A percentile compares a stretch with the other conserved stretches of the same genome.
Conservation (phyloP, 2,888 invertebrate species). For the Oligia fasciuncula region DNA sequence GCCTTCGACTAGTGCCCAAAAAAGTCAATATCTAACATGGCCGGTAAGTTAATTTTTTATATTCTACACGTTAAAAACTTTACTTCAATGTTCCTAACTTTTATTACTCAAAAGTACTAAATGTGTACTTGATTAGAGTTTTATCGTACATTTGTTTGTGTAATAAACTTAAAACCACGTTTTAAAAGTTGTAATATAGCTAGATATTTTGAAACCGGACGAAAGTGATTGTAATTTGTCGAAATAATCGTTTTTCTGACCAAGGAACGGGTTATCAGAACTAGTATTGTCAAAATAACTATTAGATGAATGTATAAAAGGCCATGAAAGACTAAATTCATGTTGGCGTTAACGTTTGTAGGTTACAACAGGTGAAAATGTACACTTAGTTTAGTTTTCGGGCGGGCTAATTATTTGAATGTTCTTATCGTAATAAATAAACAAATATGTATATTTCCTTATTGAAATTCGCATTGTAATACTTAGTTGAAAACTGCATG, state of each 20-base stretch:
- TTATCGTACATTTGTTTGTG: constrained; percentile 11
- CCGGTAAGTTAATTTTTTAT: constrained; percentile 74
- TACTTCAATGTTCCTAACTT: background rate
- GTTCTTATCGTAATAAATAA: constrained; percentile 18
- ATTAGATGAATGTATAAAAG: background rate
- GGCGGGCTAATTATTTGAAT: background rate
- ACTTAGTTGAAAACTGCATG: background rate
- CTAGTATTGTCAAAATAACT: background rate
- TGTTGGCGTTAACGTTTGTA: background rate
- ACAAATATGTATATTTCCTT: constrained; percentile 28
- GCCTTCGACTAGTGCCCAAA: constrained; percentile 39
- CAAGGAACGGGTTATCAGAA: background rate
- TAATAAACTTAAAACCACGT: background rate
- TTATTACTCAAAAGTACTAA: background rate
- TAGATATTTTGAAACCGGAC: background rate
- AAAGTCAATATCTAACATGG: constrained; percentile 70
- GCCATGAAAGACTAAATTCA: background rate
- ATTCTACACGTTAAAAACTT: background rate
- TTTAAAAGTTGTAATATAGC: background rate
- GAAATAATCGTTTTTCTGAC: background rate
- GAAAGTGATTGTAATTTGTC: background rate
- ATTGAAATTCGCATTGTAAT: constrained; percentile 17
- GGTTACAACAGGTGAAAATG: background rate
- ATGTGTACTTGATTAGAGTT: constrained; percentile 11
- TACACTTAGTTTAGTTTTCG: too few species aligned